Base-by-base conservation (phyloP, 2,113 vertebrate species). In the Shinisaurus crocodilurus region DNA sequence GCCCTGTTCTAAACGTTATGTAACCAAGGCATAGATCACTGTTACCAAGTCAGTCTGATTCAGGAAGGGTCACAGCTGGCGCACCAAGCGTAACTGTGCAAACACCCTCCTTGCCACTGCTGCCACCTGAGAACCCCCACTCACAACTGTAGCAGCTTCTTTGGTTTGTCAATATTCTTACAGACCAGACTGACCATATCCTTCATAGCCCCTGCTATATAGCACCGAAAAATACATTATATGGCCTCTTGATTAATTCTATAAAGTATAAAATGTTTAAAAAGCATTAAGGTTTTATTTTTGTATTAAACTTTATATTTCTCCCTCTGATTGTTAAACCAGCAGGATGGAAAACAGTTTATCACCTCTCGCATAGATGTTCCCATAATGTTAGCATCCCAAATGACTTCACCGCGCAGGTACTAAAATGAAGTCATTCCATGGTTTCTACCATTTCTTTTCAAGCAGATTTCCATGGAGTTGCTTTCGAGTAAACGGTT, bases 301-400 rank as follows among this genome's bases (percentile, higher is more conserved):
- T 89, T 54, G 65, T 60, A 70, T 90, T 90, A 80, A 77, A 90
- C 27, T 70, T 90, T 70, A 69, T 43, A 80, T 79, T 86, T 86
- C 83, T 80, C 74, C 83, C 63, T 57, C 10, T 69, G 63, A 79
- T 43, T 80, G 43, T 86, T 79, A 86, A 93, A 67, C 2, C 85
- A 50, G 34, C 3, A 65, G 87, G 37, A 81, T 0, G 72, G 37
- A 85, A 95, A 93, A 86, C 15, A 72, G 13, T 88, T 90, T 82
- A n/a, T 37, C 88, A 12, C 76, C 29, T 20, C 1, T 92, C 67
- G 13, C n/a, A 88, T 27, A 32, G 2, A 60, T 82, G 0, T 25
- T 89, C 90, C 45, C 87, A 1, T 89, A 92, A 77, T 3, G 86
- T 1, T n/a, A 86, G 1, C 1, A 2, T 75, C 72, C 79, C 92